phyloP scores from a whole-genome alignment of 2,113 vertebrate genomes.

The Piaya cayana region DNA sequence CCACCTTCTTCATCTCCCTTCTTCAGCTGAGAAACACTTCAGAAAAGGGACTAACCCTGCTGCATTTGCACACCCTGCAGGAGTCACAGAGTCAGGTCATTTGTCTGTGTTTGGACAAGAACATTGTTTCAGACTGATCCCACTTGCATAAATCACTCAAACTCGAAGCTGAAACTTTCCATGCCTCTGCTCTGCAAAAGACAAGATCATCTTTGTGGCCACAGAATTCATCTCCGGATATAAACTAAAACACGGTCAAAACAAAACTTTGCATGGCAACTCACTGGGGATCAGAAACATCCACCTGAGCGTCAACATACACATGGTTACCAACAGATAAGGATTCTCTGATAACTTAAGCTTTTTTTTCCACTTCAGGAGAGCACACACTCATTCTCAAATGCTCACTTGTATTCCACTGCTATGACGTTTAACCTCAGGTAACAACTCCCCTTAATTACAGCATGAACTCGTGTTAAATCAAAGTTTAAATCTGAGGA shows the following conservation, averaged over 20 bases:
- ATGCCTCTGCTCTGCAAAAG: not conserved
- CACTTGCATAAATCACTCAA: not conserved
- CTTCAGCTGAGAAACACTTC: not conserved
- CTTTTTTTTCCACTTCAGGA: not conserved
- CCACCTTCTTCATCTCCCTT: not conserved
- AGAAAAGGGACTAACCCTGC: not conserved
- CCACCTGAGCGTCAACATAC: not conserved
- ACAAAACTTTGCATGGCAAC: not conserved
- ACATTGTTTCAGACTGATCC: not conserved
- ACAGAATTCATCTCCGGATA: not conserved
- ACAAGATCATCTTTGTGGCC: accelerated
- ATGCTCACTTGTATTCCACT: not conserved
- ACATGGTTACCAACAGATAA: not conserved
- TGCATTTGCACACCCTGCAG: not conserved
- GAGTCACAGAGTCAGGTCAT: accelerated
- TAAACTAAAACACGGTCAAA: not conserved
- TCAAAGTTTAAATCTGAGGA: not conserved
- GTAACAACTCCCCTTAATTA: not conserved
- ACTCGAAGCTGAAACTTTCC: not conserved
- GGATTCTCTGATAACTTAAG: not conserved
- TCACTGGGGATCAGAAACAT: not conserved
- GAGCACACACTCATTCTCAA: not conserved
- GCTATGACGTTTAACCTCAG: not conserved
- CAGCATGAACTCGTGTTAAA: not conserved
- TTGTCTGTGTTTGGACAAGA: not conserved